A percentile compares a stretch with the other conserved stretches of the same genome.
phyloP scores from a whole-genome alignment of 2,888 invertebrate species.

The Acleris literana region DNA sequence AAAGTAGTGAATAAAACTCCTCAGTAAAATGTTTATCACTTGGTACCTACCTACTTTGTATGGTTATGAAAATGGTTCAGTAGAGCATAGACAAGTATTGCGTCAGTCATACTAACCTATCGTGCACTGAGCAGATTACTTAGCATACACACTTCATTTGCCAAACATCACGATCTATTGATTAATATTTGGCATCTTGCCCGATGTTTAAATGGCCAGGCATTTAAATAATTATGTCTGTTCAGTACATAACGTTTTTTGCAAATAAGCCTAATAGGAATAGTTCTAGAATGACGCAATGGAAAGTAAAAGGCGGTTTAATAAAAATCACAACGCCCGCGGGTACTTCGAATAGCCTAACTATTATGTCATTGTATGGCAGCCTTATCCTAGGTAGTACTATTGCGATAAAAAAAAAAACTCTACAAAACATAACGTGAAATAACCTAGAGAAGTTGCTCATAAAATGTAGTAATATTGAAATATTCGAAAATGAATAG shows the following conservation, averaged over 20 bases:
- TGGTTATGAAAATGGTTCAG: too few species aligned
- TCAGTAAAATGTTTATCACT: too few species aligned
- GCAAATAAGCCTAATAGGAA: conserved; percentile 2
- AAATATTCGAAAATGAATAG: too few species aligned
- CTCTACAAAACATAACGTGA: too few species aligned
- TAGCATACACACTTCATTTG: conserved; percentile 3
- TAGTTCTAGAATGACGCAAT: conserved; percentile 10
- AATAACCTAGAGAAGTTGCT: too few species aligned
- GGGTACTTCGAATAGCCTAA: not conserved
- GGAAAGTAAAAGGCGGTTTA: conserved; percentile 25
- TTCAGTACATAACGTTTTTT: conserved; percentile 1
- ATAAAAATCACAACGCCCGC: conserved; percentile 10
- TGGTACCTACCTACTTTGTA: too few species aligned
- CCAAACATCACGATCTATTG: not conserved
- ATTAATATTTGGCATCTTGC: not conserved
- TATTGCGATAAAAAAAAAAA: not conserved
- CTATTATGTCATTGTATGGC: not conserved
- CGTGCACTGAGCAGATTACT: not conserved
- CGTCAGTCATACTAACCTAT: not conserved
- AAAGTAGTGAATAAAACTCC: too few species aligned
- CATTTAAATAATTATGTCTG: conserved; percentile 2
- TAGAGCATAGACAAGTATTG: not conserved
- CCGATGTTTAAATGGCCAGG: not conserved
- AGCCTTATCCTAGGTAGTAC: not conserved
- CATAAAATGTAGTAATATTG: too few species aligned